phyloP scores from a whole-genome alignment of 2,797 vertebrate species.

The Myiothlypis coronata region DNA sequence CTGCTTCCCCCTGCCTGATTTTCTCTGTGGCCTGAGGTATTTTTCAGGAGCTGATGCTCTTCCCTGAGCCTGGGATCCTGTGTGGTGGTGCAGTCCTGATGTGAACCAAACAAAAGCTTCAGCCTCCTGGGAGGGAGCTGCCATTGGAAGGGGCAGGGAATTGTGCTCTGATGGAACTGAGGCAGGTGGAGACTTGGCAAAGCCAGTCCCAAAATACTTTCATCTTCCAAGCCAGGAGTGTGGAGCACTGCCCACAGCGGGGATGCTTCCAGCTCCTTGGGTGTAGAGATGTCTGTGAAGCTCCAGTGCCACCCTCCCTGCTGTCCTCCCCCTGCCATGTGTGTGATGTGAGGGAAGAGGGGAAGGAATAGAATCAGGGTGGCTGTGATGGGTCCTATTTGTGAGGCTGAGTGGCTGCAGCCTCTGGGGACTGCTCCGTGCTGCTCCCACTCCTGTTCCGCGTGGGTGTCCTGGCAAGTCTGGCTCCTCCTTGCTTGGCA shows the following conservation, averaged over 20 bases:
- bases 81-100: not conserved
- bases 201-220: not conserved
- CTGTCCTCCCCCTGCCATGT: not conserved
- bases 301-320: not conserved
- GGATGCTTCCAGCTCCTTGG: fast-evolving
- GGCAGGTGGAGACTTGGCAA: not conserved
- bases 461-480: not conserved
- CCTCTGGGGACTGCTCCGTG: not conserved
- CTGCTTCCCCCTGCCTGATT: not conserved
- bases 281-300: not conserved
- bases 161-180: not conserved
- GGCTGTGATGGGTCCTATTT: not conserved
- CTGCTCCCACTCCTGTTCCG: not conserved
- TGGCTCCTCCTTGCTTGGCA: not conserved
- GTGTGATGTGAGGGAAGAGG: not conserved
- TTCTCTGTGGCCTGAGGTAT: not conserved
- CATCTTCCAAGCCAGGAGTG: not conserved
- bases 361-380: not conserved
- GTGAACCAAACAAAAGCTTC: not conserved
- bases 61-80: not conserved
- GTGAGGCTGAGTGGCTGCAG: not conserved
- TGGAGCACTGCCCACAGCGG: not conserved
- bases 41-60: not conserved
- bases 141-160: not conserved
- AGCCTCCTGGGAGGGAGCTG: not conserved